Evolutionary conservation across 2,797 vertebrate genomes (phyloP).

Genomic region (Sebastes cheni): DNA sequence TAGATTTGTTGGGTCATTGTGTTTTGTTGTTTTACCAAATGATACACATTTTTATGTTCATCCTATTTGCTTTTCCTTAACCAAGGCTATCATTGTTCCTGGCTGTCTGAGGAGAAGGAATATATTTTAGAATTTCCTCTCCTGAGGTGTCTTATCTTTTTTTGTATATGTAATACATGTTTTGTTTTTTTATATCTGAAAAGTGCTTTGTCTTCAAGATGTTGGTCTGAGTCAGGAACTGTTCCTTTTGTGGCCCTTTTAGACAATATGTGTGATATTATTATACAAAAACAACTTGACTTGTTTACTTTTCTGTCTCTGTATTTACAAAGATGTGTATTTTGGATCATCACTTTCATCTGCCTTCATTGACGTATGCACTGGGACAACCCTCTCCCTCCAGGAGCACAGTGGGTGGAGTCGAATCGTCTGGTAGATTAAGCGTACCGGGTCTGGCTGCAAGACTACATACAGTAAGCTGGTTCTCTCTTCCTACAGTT

Average conservation of each 20-base stretch:
- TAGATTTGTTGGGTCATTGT: neutral
- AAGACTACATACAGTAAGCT: neutral
- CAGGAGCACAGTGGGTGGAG: neutral
- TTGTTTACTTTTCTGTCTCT: neutral
- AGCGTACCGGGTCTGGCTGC: neutral
- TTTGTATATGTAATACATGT: neutral
- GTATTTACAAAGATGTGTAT: neutral
- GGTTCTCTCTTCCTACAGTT: neutral
- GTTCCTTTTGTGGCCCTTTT: neutral
- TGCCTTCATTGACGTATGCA: neutral
- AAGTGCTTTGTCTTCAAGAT: neutral
- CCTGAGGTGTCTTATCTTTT: neutral
- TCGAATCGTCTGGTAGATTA: neutral
- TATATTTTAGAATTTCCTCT: neutral
- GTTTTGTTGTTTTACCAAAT: neutral
- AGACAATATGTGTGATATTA: neutral
- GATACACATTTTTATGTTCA: neutral
- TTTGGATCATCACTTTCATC: neutral
- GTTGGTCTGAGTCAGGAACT: neutral
- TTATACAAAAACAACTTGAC: neutral
- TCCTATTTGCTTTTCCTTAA: neutral
- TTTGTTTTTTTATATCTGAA: neutral
- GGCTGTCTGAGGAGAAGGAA: neutral
- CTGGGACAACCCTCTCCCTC: neutral
- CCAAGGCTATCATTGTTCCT: neutral